Evolutionary conservation across 2,113 vertebrate genomes (phyloP).

Genomic region (Rhombomys opimus): DNA sequence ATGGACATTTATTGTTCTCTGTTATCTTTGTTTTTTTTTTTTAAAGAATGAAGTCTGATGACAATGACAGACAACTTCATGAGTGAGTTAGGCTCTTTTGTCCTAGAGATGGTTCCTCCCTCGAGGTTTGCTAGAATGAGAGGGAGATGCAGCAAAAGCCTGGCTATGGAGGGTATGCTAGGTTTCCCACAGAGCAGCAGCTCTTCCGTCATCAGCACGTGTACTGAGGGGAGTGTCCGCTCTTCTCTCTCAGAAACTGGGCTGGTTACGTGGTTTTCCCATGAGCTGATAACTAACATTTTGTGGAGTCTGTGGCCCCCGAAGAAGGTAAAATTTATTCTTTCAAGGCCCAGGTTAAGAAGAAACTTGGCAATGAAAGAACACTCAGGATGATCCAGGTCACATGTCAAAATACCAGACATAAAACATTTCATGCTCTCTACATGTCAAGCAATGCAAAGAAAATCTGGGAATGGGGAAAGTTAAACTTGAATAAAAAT

Average conservation of each 20-base stretch:
- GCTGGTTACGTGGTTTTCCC: conserved; percentile 82
- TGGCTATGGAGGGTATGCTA: conserved; percentile 69
- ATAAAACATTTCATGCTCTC: conserved; percentile 14
- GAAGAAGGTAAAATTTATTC: conserved; percentile 65
- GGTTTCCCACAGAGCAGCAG: conserved; percentile 66
- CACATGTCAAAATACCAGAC: conserved; percentile 39
- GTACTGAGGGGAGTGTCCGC: conserved; percentile 57
- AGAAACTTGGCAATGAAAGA: conserved; percentile 74
- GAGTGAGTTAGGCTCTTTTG: neutral
- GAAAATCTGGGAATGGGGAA: neutral
- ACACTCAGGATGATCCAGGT: conserved; percentile 15
- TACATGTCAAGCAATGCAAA: conserved; percentile 19
- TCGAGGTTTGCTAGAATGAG: neutral
- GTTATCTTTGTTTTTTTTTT: neutral
- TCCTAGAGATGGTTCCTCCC: neutral
- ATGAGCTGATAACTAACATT: conserved; percentile 77
- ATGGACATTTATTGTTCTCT: neutral
- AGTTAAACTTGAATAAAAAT: conserved; percentile 12
- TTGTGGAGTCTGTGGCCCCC: conserved; percentile 76
- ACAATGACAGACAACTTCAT: neutral
- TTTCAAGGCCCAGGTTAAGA: conserved; percentile 64
- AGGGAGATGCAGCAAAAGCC: conserved; percentile 55
- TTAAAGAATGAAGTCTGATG: neutral
- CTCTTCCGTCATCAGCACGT: conserved; percentile 83
- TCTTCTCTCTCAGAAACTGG: conserved; percentile 65